A percentile compares a stretch with the other conserved stretches of the same genome.
These are phyloP conservation scores for Zoanthus sociatus DNA, from an alignment of 92 coral and sea anemone genomes.

Conservation along the genomic window DNA sequence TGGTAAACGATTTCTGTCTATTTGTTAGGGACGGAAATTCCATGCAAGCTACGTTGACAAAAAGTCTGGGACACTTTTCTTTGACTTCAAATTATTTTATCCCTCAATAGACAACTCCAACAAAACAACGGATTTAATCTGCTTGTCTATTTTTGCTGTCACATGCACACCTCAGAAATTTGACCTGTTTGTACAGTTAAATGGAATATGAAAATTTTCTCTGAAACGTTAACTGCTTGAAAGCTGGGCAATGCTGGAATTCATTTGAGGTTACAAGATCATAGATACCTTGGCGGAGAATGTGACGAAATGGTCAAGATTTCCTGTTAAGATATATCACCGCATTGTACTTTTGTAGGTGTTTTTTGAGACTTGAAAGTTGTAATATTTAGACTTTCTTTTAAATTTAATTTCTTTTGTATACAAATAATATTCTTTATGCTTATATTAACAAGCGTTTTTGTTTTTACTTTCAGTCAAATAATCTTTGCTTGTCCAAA, in stretches of 20 bases:
- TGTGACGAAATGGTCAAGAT: background rate
- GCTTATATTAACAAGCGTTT: background rate
- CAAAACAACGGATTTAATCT: background rate
- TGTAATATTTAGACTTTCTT: background rate
- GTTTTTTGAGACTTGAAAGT: too few relatives aligned
- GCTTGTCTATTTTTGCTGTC: background rate
- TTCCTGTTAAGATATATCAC: background rate
- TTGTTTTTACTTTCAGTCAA: background rate
- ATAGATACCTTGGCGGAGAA: background rate
- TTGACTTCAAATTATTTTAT: background rate
- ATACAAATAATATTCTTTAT: too few relatives aligned
- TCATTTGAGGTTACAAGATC: background rate
- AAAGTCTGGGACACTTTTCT: background rate
- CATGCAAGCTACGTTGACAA: background rate
- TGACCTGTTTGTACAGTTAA: background rate
- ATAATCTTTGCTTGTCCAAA: background rate
- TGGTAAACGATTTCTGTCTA: background rate
- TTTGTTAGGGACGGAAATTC: background rate
- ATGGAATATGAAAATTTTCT: constrained; percentile 27
- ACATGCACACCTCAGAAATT: background rate
- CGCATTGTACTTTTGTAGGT: too few relatives aligned
- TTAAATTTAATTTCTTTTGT: background rate
- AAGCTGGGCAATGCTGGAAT: background rate
- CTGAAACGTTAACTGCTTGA: background rate
- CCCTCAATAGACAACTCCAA: background rate